Evolutionary conservation across 2,113 vertebrate genomes (phyloP), one percentile per base, ranked within the genome.

Genomic region (Pachyramphus minor): DNA sequence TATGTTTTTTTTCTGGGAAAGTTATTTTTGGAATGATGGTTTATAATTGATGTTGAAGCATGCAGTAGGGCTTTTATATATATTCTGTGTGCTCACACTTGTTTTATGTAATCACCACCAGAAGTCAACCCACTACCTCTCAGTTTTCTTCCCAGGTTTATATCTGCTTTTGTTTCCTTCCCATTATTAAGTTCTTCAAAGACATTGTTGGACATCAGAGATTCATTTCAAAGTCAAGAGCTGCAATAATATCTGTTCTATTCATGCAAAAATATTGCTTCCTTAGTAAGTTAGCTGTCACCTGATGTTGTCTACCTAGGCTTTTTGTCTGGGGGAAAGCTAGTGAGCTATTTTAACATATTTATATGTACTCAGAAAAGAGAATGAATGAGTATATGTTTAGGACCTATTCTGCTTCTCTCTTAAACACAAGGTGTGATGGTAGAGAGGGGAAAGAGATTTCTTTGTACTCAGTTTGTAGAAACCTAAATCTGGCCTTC

Each of bases 1-100:
- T 90, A 44, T 82, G 59, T 1, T 25, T 82, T 80, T 92, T 92
- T 86, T 90, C 68, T 0, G 2, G 67, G 86, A 89, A 92, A 72
- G 80, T 95, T 97, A 95, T 97, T 95, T 96, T 96, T 90, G 74
- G 93, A 92, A 64, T 89, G 60, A 93, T 81, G 73, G 91, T 89
- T 95, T 95, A 74, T 90, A 93, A 96, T 56, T 89, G 89, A 89
- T 87, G 82, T 53, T 86, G 74, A 84, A 90, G 73, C 67, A 41
- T 44, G 93, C 52, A 87, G 11, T 82, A 45, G 92, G 60, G 52
- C 24, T 63, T 90, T 89, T 86, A 50, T 69, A 89, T 60, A 45
- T 69, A 60, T 87, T 84, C 66, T 82, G n/a, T 56, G 37, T 72
- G 33, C 52, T 76, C 62, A 56, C 58, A 35, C 28, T 89, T 87